Base-by-base conservation (phyloP, 2,113 vertebrate genomes). In the Hucho hucho region DNA sequence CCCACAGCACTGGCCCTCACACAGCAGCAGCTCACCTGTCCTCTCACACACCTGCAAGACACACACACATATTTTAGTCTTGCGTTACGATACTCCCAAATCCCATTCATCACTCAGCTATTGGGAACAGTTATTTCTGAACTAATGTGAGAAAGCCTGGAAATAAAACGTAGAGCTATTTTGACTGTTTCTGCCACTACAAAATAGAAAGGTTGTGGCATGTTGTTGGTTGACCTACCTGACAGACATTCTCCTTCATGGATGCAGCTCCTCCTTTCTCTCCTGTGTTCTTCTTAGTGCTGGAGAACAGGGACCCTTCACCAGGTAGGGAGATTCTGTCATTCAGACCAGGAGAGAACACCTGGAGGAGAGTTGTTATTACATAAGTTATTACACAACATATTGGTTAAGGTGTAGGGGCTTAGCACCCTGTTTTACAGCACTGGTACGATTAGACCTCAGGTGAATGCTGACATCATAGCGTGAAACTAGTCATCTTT, bases 211-310 rank as follows among this genome's bases (percentile, higher is more conserved):
- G 9, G 37, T 12, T 11, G 63, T 29, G 13, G 13, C 32, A 13
- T 12, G 37, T 13, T 6, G 6, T 3, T 20, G 25, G 37, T 32
- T 1, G 13, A 47, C 74, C 85, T 78, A 98, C 98, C 97, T 99
- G 98, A 88, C 98, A 99, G 73, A 99, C 97, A 3, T 96, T 99
- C 91, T 99, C 98, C 91, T 98, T 99, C 78, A 97, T 91, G 12
- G 95, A 94, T 6, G 96, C 91, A 78, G 95, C 93, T 82, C 97
- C 96, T 56, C 95, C 95, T 82, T 95, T 96, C 65, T 95, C 95
- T 9, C 79, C 89, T 65, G 93, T 91, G 0, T 92, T 87, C 86
- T 91, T 95, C 91, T 94, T 91, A 82, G 90, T 93, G 0, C 83
- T 88, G 82, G 93, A 87, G 82, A 94, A 85, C 66, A 90, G 14